Percentiles rank a stretch among this genome's conserved stretches.
Conservation (phyloP, 2,797 vertebrate genomes). For the Steatocranus sp. region DNA sequence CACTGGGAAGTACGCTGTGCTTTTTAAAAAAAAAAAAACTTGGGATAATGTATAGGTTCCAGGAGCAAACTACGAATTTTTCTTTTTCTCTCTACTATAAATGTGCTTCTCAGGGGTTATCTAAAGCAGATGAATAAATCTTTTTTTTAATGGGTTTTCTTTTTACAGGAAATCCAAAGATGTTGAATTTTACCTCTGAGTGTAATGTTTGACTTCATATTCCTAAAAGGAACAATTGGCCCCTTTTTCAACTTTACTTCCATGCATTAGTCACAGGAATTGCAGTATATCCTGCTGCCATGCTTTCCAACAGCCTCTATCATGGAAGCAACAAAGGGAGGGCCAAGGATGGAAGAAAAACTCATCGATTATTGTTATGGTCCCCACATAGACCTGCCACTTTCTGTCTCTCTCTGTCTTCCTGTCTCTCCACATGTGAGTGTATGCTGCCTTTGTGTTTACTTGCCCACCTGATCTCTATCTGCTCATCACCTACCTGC, state of each 20-base stretch:
- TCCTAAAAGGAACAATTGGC: not conserved
- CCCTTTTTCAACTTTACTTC: not conserved
- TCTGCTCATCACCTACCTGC: not conserved
- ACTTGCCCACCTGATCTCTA: not conserved
- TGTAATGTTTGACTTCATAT: not conserved
- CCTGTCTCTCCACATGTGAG: not conserved
- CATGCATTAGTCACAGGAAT: not conserved
- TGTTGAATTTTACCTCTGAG: slow-evolving; percentile 12
- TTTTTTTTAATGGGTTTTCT: not conserved
- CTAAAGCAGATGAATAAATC: not conserved
- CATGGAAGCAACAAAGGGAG: not conserved
- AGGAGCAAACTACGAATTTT: not conserved
- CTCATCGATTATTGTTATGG: not conserved
- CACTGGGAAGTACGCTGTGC: not conserved
- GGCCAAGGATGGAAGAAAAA: not conserved
- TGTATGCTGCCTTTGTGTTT: not conserved
- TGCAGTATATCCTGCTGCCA: not conserved
- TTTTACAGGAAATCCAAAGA: not conserved
- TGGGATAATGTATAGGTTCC: not conserved
- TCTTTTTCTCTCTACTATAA: not conserved
- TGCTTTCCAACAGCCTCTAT: not conserved
- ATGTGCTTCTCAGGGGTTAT: not conserved
- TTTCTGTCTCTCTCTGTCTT: not conserved
- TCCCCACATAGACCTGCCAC: not conserved
- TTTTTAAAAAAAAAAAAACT: not conserved